A percentile compares a stretch with the other conserved stretches of the same genome.
phyloP scores from a whole-genome alignment of 2,888 invertebrate species.

The Apamea sordens region DNA sequence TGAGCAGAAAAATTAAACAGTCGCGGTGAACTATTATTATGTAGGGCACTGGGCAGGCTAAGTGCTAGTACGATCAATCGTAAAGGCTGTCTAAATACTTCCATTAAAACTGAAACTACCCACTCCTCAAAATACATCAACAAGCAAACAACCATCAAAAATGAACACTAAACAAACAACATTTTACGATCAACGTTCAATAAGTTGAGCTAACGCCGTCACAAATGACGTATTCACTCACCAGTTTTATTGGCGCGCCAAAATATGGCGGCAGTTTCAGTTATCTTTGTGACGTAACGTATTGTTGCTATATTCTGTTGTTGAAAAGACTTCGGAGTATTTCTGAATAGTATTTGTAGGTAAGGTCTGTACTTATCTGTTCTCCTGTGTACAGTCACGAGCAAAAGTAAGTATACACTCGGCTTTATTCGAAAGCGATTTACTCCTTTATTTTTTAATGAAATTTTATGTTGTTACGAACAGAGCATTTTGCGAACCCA shows the following conservation, averaged over 20 bases:
- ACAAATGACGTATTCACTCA: constrained; percentile 62
- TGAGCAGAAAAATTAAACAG: not conserved
- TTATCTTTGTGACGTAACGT: constrained; percentile 43
- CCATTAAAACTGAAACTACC: not conserved
- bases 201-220: constrained; percentile 28
- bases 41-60: not conserved
- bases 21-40: not conserved
- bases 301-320: constrained; percentile 21
- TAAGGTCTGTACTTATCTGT: not conserved
- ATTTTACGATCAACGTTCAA: constrained; percentile 21
- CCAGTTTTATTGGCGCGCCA: constrained; percentile 46
- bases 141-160: constrained; percentile 6
- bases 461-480: no score
- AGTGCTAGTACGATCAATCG: not conserved
- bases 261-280: constrained; percentile 45
- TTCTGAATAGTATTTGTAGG: not conserved
- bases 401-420: no score
- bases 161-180: constrained; percentile 18
- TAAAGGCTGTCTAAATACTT: not conserved
- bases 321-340: not conserved
- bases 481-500: no score
- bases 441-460: no score
- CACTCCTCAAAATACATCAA: not conserved
- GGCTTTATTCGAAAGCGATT: no score
- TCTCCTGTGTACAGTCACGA: no score